Evolutionary conservation across 2,888 invertebrate genomes (phyloP), one percentile per base, ranked within the genome.

Genomic region (Ormyrus rosae): DNA sequence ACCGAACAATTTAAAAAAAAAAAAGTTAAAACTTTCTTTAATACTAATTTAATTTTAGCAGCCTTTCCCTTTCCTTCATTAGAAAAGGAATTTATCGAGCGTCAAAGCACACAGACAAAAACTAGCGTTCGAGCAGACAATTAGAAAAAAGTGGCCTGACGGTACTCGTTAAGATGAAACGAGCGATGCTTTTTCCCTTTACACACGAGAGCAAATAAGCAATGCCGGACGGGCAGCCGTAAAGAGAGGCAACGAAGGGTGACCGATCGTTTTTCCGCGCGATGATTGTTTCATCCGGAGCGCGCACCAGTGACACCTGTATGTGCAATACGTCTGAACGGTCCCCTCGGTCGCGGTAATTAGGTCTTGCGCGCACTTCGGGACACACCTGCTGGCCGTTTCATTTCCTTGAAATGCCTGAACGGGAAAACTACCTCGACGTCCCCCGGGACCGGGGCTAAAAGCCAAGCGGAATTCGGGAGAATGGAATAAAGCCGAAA

Each of bases 351-450:
- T 11, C 19, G 63, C 3, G 72, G 70, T 78, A 82, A 82, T 82
- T 82, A 81, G 80, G 70, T 77, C 63, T n/a, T 6, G 71, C 53
- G 75, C 56, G 64, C 55, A 72, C 68, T 71, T 67, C 64, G 65
- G 58, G 46, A 67, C 80, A 78, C 82, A 82, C 82, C 82, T 82
- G 82, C 58, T 50, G 74, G 74, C 71, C 71, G 78, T 82, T 82
- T 64, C 77, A 77, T 80, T 80, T 81, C 75, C 72, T 78, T 80
- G 69, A 80, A 82, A 82, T 82, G 70, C 56, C 72, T 76, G 70
- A 75, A 58, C 67, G 72, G 60, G 78, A 78, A 79, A 80, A 76
- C 51, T 69, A 55, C 64, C 51, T 13, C 55, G 56, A 34, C 60
- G 53, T 69, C 45, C 75, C 71, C 67, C 6, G 73, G 65, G 73